phyloP scores from a whole-genome alignment of 2,797 vertebrate species.

The Acrocephalus scirpaceus region DNA sequence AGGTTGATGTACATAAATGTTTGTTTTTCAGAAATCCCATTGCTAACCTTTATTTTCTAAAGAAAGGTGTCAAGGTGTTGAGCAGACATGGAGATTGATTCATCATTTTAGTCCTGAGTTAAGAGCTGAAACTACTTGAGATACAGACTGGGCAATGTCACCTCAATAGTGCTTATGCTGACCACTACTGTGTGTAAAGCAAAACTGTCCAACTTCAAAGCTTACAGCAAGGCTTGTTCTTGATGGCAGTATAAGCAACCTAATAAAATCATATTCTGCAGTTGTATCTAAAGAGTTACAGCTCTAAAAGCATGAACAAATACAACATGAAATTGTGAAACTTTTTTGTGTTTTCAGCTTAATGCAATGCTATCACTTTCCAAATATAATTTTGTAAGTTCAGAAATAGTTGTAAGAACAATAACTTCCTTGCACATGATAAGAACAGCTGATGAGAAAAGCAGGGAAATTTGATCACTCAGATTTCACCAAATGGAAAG shows the following conservation, averaged over 20 bases:
- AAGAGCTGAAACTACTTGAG: background rate
- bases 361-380: background rate
- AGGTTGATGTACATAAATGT: background rate
- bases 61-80: background rate
- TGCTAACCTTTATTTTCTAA: background rate
- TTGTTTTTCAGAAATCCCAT: background rate
- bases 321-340: background rate
- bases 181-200: background rate
- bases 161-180: background rate
- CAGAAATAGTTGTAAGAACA: background rate
- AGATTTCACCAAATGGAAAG: constrained; percentile 2
- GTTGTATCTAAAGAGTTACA: background rate
- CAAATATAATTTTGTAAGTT: background rate
- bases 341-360: background rate
- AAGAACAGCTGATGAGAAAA: constrained; percentile 21
- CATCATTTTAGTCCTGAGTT: background rate
- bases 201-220: background rate
- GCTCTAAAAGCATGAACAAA: background rate
- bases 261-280: background rate
- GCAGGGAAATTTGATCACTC: background rate
- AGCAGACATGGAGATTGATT: background rate
- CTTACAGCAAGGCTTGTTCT: background rate
- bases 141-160: background rate
- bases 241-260: background rate
- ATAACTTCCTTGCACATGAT: background rate